phyloP scores from a whole-genome alignment of 2,113 vertebrate species.

The Helogale parvula region DNA sequence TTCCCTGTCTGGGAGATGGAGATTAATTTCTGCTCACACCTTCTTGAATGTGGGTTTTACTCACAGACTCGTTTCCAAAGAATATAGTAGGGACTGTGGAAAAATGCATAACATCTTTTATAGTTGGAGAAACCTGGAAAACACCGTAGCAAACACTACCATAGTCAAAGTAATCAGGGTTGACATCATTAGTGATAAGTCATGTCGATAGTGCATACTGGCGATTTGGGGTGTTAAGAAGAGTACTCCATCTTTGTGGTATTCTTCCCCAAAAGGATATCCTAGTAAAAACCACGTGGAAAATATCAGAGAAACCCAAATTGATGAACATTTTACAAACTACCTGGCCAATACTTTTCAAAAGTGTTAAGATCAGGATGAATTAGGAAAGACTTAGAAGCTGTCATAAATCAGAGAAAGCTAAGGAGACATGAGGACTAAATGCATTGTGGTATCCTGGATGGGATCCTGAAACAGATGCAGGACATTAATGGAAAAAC shows the following conservation, averaged over 20 bases:
- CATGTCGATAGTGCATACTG: background rate
- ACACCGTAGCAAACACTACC: background rate
- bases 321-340: background rate
- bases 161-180: background rate
- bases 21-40: background rate
- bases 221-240: too few species aligned
- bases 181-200: too few species aligned
- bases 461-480: background rate
- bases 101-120: background rate
- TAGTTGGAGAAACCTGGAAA: background rate
- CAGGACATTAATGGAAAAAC: background rate
- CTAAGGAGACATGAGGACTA: accelerated
- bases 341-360: background rate
- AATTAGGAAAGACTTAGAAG: background rate
- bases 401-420: background rate
- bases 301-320: background rate
- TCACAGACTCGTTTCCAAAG: background rate
- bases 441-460: background rate
- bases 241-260: too few species aligned
- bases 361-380: background rate
- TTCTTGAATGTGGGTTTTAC: accelerated
- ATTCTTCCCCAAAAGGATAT: background rate
- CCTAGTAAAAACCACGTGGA: background rate
- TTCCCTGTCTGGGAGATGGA: background rate
- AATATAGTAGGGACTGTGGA: background rate